Percentiles rank a stretch among this genome's conserved stretches.
phyloP scores from a whole-genome alignment of 2,113 vertebrate species.

The Hypomesus transpacificus region DNA sequence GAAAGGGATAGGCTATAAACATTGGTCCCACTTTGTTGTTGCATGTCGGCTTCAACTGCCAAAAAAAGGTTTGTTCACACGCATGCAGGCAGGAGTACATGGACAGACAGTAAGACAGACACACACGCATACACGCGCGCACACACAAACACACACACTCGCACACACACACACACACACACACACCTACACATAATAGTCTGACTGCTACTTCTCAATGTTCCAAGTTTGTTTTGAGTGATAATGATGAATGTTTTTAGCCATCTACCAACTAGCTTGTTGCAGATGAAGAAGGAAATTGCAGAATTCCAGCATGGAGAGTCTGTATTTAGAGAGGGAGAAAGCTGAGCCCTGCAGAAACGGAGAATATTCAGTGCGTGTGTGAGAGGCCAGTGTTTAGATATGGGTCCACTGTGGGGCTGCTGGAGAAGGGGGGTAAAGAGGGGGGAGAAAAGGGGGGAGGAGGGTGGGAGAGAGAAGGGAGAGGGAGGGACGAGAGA shows the following conservation, averaged over 20 bases:
- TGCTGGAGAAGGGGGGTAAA: conserved; percentile 28
- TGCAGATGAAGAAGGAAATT: conserved; percentile 61
- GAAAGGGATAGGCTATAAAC: conserved; percentile 48
- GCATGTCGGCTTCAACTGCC: conserved; percentile 10
- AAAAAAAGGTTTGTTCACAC: conserved; percentile 15
- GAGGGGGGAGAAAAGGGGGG: not conserved
- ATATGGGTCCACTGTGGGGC: conserved; percentile 53
- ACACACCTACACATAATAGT: conserved; percentile 13
- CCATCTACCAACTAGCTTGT: conserved; percentile 41
- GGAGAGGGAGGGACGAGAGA: conserved; percentile 33
- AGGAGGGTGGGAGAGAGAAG: not conserved
- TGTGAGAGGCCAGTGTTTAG: conserved; percentile 68
- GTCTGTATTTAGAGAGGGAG: conserved; percentile 56
- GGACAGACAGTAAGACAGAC: conserved; percentile 11
- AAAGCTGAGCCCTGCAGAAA: conserved; percentile 58
- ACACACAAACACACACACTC: conserved; percentile 12
- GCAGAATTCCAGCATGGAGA: conserved; percentile 57
- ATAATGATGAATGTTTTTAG: conserved; percentile 54
- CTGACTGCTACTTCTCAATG: not conserved
- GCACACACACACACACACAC: conserved; percentile 11
- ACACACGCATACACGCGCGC: conserved; percentile 17
- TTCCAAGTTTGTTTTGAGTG: conserved; percentile 40
- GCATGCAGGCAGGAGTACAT: conserved; percentile 17
- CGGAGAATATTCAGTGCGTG: conserved; percentile 43
- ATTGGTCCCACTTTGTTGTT: conserved; percentile 26